A percentile compares a stretch with the other conserved stretches of the same genome.
Evolutionary conservation across 2,113 vertebrate species (phyloP).

Genomic region (Osmerus eperlanus): DNA sequence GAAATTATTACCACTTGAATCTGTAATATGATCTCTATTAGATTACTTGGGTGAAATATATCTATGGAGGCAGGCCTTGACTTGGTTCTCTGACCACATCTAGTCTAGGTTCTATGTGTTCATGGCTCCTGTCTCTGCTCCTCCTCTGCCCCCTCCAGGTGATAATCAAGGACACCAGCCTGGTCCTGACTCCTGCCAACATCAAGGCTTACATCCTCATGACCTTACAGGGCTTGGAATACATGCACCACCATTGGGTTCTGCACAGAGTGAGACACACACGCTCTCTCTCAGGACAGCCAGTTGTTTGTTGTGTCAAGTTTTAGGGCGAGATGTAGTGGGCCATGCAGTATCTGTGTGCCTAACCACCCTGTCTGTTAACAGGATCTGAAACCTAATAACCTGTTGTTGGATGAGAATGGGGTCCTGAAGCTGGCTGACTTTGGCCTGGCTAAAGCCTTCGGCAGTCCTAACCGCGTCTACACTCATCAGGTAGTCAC

Average conservation of each 20-base stretch:
- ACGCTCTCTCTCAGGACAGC: not conserved
- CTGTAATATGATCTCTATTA: no score
- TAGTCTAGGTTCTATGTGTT: no score
- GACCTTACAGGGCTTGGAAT: constrained; percentile 97
- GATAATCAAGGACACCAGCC: constrained; percentile 95
- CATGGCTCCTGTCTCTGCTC: not conserved
- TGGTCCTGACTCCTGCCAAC: constrained; percentile 91
- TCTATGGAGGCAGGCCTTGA: no score
- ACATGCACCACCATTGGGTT: constrained; percentile 95
- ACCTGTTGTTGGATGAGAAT: constrained; percentile 89
- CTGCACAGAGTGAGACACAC: constrained; percentile 87
- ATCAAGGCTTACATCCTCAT: constrained; percentile 98
- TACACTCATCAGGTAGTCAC: constrained; percentile 98
- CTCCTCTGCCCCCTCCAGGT: constrained; percentile 72
- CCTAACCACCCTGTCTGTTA: constrained; percentile 17
- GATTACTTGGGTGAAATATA: no score
- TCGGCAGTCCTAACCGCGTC: constrained; percentile 93
- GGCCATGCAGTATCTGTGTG: no score
- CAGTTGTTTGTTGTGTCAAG: not conserved
- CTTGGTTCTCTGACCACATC: no score
- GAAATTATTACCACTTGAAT: no score
- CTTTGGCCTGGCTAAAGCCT: constrained; percentile 95
- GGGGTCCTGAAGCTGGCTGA: constrained; percentile 96
- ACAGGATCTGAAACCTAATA: constrained; percentile 98
- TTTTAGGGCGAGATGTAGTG: no score